Percentiles rank a stretch among this genome's conserved stretches.
phyloP scores from a whole-genome alignment of 2,888 invertebrate species.

The Carpatolechia fugitivella region DNA sequence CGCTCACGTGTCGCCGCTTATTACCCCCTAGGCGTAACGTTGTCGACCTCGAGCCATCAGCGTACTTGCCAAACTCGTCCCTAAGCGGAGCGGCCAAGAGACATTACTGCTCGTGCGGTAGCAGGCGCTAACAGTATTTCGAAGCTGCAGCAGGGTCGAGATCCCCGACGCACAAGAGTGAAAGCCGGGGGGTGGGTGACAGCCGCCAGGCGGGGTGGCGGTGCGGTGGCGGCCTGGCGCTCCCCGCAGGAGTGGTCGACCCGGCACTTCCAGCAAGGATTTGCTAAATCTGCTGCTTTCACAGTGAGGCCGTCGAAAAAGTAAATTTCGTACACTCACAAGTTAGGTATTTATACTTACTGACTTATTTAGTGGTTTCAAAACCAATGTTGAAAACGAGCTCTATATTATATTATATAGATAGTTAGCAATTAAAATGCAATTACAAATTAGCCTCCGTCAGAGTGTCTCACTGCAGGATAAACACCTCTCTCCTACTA shows the following conservation, averaged over 20 bases:
- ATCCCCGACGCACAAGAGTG: constrained; percentile 74
- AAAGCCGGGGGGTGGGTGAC: constrained; percentile 70
- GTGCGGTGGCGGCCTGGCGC: too few species aligned
- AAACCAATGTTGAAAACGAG: too few species aligned
- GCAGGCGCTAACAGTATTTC: constrained; percentile 52
- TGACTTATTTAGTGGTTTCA: too few species aligned
- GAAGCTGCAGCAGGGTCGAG: constrained; percentile 50
- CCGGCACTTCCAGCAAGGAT: constrained; percentile 72
- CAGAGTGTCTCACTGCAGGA: too few species aligned
- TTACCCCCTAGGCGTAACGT: constrained; percentile 67
- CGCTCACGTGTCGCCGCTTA: constrained; percentile 51
- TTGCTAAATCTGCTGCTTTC: constrained; percentile 75
- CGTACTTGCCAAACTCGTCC: constrained; percentile 47
- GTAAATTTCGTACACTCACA: constrained; percentile 26
- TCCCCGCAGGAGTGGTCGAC: constrained; percentile 70
- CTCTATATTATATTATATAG: too few species aligned
- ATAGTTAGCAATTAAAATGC: too few species aligned
- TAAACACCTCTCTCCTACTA: too few species aligned
- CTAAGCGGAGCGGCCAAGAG: constrained; percentile 37
- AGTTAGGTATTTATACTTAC: not conserved
- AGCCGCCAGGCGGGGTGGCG: constrained; percentile 39
- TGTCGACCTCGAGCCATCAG: constrained; percentile 62
- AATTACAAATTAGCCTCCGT: too few species aligned
- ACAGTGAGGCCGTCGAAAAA: constrained; percentile 45
- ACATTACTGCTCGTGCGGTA: constrained; percentile 35